Evolutionary conservation across 2,113 vertebrate species (phyloP), one percentile per base, ranked within the genome.

Genomic region (Malurus cyaneus): DNA sequence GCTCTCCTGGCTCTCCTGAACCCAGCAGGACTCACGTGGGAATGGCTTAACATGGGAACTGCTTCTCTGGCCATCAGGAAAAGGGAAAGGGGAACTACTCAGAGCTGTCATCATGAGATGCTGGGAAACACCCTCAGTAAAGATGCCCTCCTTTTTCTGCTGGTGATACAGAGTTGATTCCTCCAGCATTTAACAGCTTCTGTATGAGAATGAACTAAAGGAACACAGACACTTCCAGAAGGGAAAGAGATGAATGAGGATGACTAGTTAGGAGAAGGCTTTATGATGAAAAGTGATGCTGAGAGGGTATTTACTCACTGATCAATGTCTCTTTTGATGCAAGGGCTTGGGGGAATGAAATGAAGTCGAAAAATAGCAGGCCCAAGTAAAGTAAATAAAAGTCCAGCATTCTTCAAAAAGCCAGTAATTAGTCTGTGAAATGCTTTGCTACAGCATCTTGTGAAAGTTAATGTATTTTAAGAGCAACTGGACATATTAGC

Each of bases 1-100:
- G 54, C n/a, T 64, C 23, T 52, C 19, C 44, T 50, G 53, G 52
- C 24, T 44, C 36, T 49, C 39, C 60, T 62, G 56, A 25, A 16
- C 8, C 4, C 1, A 1, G 25, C 28, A 53, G 1, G 13, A 14
- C 10, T 50, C 23, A 8, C 0, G 5, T 18, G 46, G 46, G 46
- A 20, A 46, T 17, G 8, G 20, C 46, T 46, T 19, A 6, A 6
- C 1, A 0, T 60, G n/a, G 23, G 25, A 67, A 21, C 11, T 34
- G 12, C 18, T 44, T 20, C 41, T 83, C 11, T 8, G 65, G 15
- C 3, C 23, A 32, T 64, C 44, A 77, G 46, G 31, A 65, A 61
- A 54, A 69, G 46, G 11, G 36, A 49, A 53, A 64, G 6, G 20
- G 6, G 12, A 46, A n/a, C 15, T 54, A 14, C 26, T 84, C 31